Evolutionary conservation across 2,797 vertebrate species (phyloP), one percentile per base, ranked within the genome.

Genomic region (Chanos chanos): DNA sequence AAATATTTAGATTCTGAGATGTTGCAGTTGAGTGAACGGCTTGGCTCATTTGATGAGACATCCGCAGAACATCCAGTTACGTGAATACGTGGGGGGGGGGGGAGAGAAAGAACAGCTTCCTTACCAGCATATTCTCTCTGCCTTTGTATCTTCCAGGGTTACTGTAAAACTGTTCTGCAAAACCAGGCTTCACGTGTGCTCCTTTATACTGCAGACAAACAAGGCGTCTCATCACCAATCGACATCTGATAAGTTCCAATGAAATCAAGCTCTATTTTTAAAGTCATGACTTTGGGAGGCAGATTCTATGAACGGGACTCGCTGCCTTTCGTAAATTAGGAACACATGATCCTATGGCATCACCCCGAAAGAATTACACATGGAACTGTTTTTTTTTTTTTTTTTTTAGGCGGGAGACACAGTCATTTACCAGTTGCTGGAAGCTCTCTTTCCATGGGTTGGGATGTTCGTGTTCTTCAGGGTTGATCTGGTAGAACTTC

Each of bases 361-460:
- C 40, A 51, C 12, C 50, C 19, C 47, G 19, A 16, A 47, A 52
- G 44, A 52, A 56, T 31, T 19, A 5, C 47, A 18, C 31, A 13
- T 36, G 7, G 13, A n/a, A 27, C 67, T 48, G 31, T 54, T 12
- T 44, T 18, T 27, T 67, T 48, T 31, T 54, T 12, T 44, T 18
- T 27, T 43, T 31, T 1, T 7, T 56, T 8, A 50, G 7, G 7
- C 1, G 10, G 33, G 12, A 51, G 21, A 58, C 27, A 13, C 24
- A 3, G 10, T 54, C 87, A 72, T 96, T n/a, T n/a, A 99, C 97
- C 94, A 99, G 87, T 64, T 99, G 97, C 84, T 99, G 97, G 86
- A 99, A 99, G 85, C 97, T 99, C 83, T 99, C 97, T 75, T 99
- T 99, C 97, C 97, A 99, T 0, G 97, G 96, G 83, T 99, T 99